A percentile compares a stretch with the other conserved stretches of the same genome.
Conservation (phyloP, 2,797 vertebrate species). For the Passerculus sandwichensis region DNA sequence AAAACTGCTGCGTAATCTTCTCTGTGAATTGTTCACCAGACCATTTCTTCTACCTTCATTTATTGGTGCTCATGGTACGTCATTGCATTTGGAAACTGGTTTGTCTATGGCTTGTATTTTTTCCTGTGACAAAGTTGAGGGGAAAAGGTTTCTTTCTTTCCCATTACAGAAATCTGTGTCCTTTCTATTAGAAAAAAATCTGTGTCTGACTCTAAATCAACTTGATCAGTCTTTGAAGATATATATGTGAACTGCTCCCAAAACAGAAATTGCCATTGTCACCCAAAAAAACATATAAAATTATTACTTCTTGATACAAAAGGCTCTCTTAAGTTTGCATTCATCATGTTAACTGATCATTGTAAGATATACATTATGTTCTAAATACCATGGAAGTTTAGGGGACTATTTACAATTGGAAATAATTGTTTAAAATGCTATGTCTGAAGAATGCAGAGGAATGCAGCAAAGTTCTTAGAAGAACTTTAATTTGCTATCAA, state of each 20-base stretch:
- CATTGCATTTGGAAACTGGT: background rate
- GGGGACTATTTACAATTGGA: constrained; percentile 68
- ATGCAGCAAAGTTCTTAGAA: constrained; percentile 60
- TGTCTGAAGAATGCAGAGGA: constrained; percentile 56
- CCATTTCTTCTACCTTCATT: background rate
- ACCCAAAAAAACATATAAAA: background rate
- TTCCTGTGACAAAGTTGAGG: background rate
- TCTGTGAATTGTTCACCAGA: background rate
- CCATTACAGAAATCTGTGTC: background rate
- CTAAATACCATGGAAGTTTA: constrained; percentile 59
- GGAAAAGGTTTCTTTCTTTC: background rate
- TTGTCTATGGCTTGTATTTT: background rate
- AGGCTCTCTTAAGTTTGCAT: constrained; percentile 4
- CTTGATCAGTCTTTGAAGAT: background rate
- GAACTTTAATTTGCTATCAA: constrained; percentile 75
- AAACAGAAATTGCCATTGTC: background rate
- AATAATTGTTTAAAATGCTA: constrained; percentile 65
- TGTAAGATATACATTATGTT: constrained; percentile 55
- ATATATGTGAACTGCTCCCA: background rate
- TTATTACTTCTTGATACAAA: constrained; percentile 33
- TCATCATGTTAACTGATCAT: constrained; percentile 6
- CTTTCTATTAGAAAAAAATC: constrained; percentile 4
- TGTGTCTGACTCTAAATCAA: constrained; percentile 5
- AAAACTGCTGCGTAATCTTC: background rate
- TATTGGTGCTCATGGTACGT: background rate